Conservation (phyloP, 2,797 vertebrate genomes). For the Sebastes cheni region DNA sequence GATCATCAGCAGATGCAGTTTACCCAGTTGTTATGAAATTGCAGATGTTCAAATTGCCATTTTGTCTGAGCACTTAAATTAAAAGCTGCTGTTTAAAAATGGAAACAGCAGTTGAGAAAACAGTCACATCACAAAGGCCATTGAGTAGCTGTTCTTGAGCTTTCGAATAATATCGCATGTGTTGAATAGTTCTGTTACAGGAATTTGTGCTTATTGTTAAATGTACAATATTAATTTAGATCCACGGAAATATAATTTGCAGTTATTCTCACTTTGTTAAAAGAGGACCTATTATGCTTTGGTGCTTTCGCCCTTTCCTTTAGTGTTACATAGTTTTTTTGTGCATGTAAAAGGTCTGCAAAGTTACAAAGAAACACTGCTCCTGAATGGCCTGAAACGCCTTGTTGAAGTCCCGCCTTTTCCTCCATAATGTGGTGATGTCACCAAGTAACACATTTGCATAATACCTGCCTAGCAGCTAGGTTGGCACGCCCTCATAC, state of each 20-base stretch:
- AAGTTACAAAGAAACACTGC: too few relatives aligned
- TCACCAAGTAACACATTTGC: too few relatives aligned
- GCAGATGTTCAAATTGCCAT: not conserved
- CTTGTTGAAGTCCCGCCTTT: too few relatives aligned
- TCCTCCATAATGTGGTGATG: too few relatives aligned
- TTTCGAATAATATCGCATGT: not conserved
- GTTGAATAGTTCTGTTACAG: not conserved
- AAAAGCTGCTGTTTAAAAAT: not conserved
- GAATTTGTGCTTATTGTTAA: not conserved
- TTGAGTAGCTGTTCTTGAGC: not conserved
- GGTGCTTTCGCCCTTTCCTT: too few relatives aligned
- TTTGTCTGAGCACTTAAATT: too few relatives aligned
- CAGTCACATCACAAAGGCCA: not conserved
- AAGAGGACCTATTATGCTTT: too few relatives aligned
- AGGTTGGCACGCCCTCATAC: too few relatives aligned
- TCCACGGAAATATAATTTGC: not conserved
- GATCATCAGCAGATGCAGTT: not conserved
- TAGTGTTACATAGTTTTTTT: too few relatives aligned
- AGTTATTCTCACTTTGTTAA: not conserved
- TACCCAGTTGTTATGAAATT: not conserved
- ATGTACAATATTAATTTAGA: not conserved
- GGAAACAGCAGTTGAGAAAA: not conserved
- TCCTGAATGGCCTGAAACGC: too few relatives aligned
- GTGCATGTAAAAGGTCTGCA: too few relatives aligned
- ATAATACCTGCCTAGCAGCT: too few relatives aligned